A percentile compares a stretch with the other conserved stretches of the same genome.
phyloP scores from a whole-genome alignment of 1,140 invertebrate genomes.

The Hyles vespertilio region DNA sequence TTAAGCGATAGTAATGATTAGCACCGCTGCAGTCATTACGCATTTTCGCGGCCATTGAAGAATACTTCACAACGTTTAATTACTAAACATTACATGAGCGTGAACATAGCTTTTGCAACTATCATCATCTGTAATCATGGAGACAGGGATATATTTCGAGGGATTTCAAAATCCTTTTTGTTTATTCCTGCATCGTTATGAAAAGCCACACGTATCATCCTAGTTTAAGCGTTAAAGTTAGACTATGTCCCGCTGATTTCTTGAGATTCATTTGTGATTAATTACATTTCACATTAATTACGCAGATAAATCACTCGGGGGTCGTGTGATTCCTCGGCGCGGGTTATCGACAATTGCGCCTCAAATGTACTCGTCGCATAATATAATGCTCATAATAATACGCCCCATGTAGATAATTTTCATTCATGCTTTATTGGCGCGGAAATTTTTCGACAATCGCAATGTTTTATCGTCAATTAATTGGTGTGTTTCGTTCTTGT shows the following conservation, averaged over 20 bases:
- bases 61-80: too few relatives aligned
- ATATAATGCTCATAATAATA: conserved; percentile 8
- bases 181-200: too few relatives aligned
- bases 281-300: conserved; percentile 50
- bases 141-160: too few relatives aligned
- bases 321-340: conserved; percentile 35
- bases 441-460: background rate
- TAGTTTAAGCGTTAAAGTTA: background rate
- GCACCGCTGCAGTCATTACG: too few relatives aligned
- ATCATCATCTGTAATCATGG: too few relatives aligned
- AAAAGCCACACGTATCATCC: too few relatives aligned
- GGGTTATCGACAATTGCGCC: conserved; percentile 53
- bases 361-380: conserved; percentile 29
- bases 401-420: conserved; percentile 8
- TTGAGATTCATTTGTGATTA: conserved; percentile 22
- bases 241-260: background rate
- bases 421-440: conserved; percentile 8
- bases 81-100: too few relatives aligned
- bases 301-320: conserved; percentile 44
- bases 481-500: too few relatives aligned
- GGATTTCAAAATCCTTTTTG: too few relatives aligned
- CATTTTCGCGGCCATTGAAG: too few relatives aligned
- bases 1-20: too few relatives aligned
- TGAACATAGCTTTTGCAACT: too few relatives aligned
- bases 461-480: background rate